Base-by-base conservation (phyloP, 2,888 invertebrate species). In the Diadegma fenestrale region DNA sequence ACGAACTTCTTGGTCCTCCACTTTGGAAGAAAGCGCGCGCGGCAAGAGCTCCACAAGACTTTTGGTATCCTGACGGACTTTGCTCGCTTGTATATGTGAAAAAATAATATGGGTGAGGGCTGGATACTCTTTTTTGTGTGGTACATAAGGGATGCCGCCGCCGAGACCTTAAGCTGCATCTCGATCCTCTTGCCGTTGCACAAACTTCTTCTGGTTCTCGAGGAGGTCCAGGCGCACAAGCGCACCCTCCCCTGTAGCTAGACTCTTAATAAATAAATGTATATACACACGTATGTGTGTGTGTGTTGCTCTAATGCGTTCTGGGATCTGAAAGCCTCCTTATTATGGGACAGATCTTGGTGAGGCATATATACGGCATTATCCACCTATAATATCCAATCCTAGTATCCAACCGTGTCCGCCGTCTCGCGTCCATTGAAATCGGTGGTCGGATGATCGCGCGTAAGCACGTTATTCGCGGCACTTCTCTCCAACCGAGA, bases 381-480 rank as follows among this genome's bases (percentile, higher is more conserved):
- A 82, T 66, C 76, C 33, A 72, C 48, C 71, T 79, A 80, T 80
- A 75, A 80, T 80, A 72, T 80, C 63, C 63, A 61, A 80, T 80
- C 48, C 80, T 58, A 19, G 61, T 64, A 73, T 66, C 64, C 73
- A 43, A 19, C 73, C 63, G 79, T 76, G 69, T 85, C 84, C 76
- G 87, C 82, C 83, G 76, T 82, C 85, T 84, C 85, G 84, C 87
- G 82, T 79, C 86, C 88, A 88, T 88, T 88, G 85, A 88, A 88
- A 88, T 85, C 86, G 89, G 93, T 90, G 92, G 92, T 92, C 89
- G 92, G 92, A 92, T 93, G 92, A 93, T 93, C 92, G 91, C 91
- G 89, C 91, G 91, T 94, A 93, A 94, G 93, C 92, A 92, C 92
- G 93, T 93, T 94, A 94, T 93, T 93, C 92, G 92, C 92, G 92